Evolutionary conservation across 1,140 invertebrate genomes (phyloP).

Genomic region (Pachyrhynchus sulphureomaculatus): DNA sequence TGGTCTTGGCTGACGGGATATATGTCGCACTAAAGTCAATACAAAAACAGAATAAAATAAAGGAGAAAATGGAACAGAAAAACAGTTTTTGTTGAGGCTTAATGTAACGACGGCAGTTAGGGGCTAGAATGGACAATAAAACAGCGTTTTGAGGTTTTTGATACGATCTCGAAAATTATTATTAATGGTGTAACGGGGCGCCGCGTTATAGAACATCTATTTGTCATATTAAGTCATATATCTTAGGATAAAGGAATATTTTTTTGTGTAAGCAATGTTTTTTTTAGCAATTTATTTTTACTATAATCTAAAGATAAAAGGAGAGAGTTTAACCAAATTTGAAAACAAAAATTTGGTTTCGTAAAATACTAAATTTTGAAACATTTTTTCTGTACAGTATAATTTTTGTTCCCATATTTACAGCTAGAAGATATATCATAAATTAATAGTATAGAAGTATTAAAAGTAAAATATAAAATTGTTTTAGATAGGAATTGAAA

Average conservation of each 20-base stretch:
- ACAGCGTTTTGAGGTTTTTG: slow-evolving; percentile 2
- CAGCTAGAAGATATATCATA: too few species aligned
- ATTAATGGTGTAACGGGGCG: slow-evolving; percentile 14
- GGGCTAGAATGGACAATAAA: slow-evolving; percentile 7
- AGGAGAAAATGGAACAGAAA: slow-evolving; percentile 16
- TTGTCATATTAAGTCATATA: slow-evolving; percentile 13
- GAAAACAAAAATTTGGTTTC: too few species aligned
- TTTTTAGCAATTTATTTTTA: too few species aligned
- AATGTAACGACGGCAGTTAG: slow-evolving; percentile 7
- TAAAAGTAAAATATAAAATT: too few species aligned
- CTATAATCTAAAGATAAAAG: too few species aligned
- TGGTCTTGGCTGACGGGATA: not conserved
- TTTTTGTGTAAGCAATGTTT: too few species aligned
- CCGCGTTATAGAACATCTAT: slow-evolving; percentile 8
- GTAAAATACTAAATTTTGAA: too few species aligned
- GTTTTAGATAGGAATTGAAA: too few species aligned
- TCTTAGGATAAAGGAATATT: not conserved
- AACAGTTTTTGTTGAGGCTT: slow-evolving; percentile 13
- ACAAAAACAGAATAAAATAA: slow-evolving; percentile 19
- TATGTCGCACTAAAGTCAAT: slow-evolving; percentile 16
- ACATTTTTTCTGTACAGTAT: too few species aligned
- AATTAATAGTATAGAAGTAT: too few species aligned
- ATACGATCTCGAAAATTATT: slow-evolving; percentile 11
- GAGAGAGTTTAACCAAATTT: too few species aligned
- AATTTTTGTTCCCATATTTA: too few species aligned